phyloP scores from a whole-genome alignment of 2,888 invertebrate species.

The Baronia brevicornis region DNA sequence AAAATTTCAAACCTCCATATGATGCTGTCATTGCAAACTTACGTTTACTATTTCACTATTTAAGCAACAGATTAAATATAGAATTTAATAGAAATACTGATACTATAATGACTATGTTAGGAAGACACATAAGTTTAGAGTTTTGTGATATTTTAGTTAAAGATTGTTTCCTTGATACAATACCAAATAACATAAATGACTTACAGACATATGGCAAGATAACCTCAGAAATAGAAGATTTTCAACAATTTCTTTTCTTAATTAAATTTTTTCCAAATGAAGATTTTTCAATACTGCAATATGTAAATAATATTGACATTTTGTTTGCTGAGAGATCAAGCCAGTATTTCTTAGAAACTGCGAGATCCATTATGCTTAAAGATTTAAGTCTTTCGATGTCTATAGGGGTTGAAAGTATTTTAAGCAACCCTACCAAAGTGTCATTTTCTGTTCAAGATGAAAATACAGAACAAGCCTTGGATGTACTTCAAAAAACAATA shows the following conservation, averaged over 20 bases:
- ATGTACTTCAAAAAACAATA: slow-evolving; percentile 54
- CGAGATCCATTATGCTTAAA: slow-evolving; percentile 84
- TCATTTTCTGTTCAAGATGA: slow-evolving; percentile 22
- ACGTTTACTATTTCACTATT: slow-evolving; percentile 71
- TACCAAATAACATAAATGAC: slow-evolving; percentile 84
- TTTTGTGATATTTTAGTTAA: slow-evolving; percentile 80
- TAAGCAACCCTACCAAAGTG: slow-evolving; percentile 22
- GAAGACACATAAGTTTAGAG: slow-evolving; percentile 70
- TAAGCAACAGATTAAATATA: slow-evolving; percentile 73
- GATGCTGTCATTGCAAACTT: slow-evolving; percentile 75
- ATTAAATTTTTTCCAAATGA: slow-evolving; percentile 75
- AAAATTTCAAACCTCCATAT: slow-evolving; percentile 59
- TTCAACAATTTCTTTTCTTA: slow-evolving; percentile 78
- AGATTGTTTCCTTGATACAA: slow-evolving; percentile 83
- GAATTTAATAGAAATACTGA: slow-evolving; percentile 43
- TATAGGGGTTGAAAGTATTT: slow-evolving; percentile 66
- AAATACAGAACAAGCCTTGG: slow-evolving; percentile 47
- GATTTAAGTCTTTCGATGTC: slow-evolving; percentile 85
- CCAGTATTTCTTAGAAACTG: slow-evolving; percentile 80
- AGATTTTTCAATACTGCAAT: slow-evolving; percentile 78
- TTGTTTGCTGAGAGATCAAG: slow-evolving; percentile 86
- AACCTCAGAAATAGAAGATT: slow-evolving; percentile 77
- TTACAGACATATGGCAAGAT: slow-evolving; percentile 79
- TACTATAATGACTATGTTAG: slow-evolving; percentile 73
- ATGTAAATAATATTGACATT: slow-evolving; percentile 82